Evolutionary conservation across 2,113 vertebrate genomes (phyloP), one percentile per base, ranked within the genome.

Genomic region (Zosterops pallidus): DNA sequence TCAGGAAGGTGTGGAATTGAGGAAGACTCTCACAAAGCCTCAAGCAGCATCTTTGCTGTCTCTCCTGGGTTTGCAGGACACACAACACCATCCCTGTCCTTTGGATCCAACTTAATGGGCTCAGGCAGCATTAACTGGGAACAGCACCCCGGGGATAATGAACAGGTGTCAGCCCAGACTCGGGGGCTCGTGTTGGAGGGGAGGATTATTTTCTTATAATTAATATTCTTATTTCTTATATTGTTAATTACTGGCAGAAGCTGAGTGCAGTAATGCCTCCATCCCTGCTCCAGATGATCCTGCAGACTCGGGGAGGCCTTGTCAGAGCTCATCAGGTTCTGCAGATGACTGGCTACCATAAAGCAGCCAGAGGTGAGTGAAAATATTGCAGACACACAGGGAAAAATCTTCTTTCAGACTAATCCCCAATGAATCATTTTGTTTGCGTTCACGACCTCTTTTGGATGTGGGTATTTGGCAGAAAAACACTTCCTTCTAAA

Each of bases 121-220:
- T 97, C 92, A 90, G 83, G 88, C 80, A 83, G 90, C 71, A 92
- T 94, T 94, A 96, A 33, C 62, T 11, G 50, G 72, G 80, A 78
- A 10, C 0, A 1, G 79, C 57, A 17, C 53, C 90, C 78, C 39
- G 64, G 62, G 79, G 92, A 57, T 77, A 35, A 86, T 6, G 71
- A 96, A 57, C 95, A 97, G 94, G 94, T 94, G 92, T 80, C 91
- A 95, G 94, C 67, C 71, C 85, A 96, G 95, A 80, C 92, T 74
- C 59, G 9, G 86, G 69, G 42, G n/a, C 81, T 89, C 19, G 8
- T n/a, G 53, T 22, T 1, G 4, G 69, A 39, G 39, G 62, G 25
- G 8, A 84, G 93, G 93, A 91, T 96, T 95, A 94, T 88, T 91
- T 94, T 95, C 90, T 95, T 95, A 93, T 88, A 91, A 94, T 92